Conservation (phyloP, 2,113 vertebrate genomes). For the Garra rufa region DNA sequence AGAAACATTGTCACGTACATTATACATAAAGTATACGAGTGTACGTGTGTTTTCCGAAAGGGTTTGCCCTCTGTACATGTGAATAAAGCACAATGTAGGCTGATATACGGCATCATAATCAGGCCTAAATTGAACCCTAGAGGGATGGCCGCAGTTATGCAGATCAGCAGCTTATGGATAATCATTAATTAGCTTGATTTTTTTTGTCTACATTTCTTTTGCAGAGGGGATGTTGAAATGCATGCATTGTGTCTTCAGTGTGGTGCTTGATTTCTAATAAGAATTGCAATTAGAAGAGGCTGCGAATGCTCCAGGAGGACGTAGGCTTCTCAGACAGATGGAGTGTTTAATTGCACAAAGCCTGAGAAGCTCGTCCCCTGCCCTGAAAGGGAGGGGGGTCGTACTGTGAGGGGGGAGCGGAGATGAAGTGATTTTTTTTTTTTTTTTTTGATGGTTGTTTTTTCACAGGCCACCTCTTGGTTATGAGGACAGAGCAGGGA, state of each 20-base stretch:
- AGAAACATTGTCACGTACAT: constrained; percentile 51
- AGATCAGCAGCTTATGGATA: constrained; percentile 56
- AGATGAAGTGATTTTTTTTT: constrained; percentile 46
- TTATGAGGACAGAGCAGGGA: constrained; percentile 54
- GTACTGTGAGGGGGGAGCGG: constrained; percentile 15
- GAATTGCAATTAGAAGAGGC: constrained; percentile 69
- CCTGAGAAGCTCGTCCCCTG: constrained; percentile 65
- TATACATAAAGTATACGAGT: constrained; percentile 25
- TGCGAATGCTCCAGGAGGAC: constrained; percentile 65
- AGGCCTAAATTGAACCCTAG: constrained; percentile 47
- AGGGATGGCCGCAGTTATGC: constrained; percentile 49
- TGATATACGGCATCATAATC: constrained; percentile 41
- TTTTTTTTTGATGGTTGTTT: constrained; percentile 48
- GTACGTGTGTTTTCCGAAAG: not conserved
- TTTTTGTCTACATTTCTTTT: constrained; percentile 34
- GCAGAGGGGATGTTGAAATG: constrained; percentile 56
- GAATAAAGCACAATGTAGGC: constrained; percentile 26
- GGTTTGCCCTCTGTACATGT: constrained; percentile 27
- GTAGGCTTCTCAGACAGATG: constrained; percentile 80
- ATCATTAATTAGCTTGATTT: constrained; percentile 61
- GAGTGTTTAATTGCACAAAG: constrained; percentile 78
- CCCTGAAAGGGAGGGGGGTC: constrained; percentile 52
- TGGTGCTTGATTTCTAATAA: constrained; percentile 61
- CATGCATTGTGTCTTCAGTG: constrained; percentile 59
- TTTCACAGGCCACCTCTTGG: constrained; percentile 55